Percentiles rank a stretch among this genome's conserved stretches.
phyloP scores from a whole-genome alignment of 2,797 vertebrate genomes.

The Melanotaenia nigrans region DNA sequence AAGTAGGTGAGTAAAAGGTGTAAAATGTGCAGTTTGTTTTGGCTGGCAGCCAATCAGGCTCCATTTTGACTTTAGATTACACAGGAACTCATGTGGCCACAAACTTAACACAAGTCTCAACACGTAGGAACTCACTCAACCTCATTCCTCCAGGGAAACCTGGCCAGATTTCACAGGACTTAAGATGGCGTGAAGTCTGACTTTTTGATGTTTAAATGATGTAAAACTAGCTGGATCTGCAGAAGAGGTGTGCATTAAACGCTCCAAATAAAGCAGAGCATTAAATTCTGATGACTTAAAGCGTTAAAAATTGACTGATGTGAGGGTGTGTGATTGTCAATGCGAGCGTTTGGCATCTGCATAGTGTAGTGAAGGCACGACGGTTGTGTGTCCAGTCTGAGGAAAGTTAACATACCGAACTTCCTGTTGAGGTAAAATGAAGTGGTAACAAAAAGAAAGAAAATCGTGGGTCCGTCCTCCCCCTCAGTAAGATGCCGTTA shows the following conservation, averaged over 20 bases:
- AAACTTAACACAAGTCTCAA: slow-evolving; percentile 43
- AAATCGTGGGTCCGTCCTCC: slow-evolving; percentile 23
- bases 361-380: slow-evolving; percentile 82
- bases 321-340: slow-evolving; percentile 73
- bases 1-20: slow-evolving; percentile 24
- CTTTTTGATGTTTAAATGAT: slow-evolving; percentile 30
- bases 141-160: slow-evolving; percentile 49
- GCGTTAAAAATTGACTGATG: slow-evolving; percentile 6
- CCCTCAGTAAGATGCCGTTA: slow-evolving; percentile 19
- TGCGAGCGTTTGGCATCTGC: slow-evolving; percentile 65
- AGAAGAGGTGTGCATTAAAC: background rate
- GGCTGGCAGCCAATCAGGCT: slow-evolving; percentile 36
- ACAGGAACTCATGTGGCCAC: slow-evolving; percentile 37
- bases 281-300: slow-evolving; percentile 31
- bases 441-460: slow-evolving; percentile 21
- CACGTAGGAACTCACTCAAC: slow-evolving; percentile 42
- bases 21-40: slow-evolving; percentile 42
- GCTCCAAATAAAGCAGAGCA: slow-evolving; percentile 10
- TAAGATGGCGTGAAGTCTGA: slow-evolving; percentile 14
- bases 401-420: slow-evolving; percentile 59
- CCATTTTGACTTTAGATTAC: slow-evolving; percentile 58
- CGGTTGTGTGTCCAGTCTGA: slow-evolving; percentile 52
- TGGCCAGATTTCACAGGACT: slow-evolving; percentile 30
- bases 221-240: slow-evolving; percentile 10
- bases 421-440: slow-evolving; percentile 56